A percentile compares a stretch with the other conserved stretches of the same genome.
Conservation (phyloP, 2,888 invertebrate genomes). For the Melieria omissa region DNA sequence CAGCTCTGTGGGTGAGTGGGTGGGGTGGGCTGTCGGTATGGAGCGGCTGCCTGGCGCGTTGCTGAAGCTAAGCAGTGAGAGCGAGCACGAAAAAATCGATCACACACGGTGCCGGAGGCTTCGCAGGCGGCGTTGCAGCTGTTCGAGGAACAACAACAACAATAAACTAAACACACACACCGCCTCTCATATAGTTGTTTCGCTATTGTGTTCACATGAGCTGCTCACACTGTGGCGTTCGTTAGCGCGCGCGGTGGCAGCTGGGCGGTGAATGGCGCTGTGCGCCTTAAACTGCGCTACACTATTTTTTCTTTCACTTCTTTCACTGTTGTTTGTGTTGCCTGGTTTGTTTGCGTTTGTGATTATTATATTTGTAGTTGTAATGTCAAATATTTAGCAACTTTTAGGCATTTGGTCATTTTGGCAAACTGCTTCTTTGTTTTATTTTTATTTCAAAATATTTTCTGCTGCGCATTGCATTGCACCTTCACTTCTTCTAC, state of each 20-base stretch:
- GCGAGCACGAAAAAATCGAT: no score
- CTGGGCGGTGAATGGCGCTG: neutral
- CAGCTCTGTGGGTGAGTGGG: neutral
- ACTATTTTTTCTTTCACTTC: slow-evolving; percentile 11
- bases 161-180: neutral
- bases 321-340: neutral
- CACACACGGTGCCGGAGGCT: no score
- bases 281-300: slow-evolving; percentile 40
- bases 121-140: neutral
- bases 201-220: neutral
- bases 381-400: no score
- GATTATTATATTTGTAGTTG: neutral
- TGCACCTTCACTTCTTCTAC: neutral
- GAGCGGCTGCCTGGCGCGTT: no score
- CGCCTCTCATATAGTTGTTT: slow-evolving; percentile 4
- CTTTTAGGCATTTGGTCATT: no score
- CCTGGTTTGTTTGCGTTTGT: slow-evolving; percentile 17
- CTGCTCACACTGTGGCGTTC: neutral
- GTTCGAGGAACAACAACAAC: slow-evolving; percentile 10
- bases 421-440: no score
- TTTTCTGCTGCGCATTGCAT: neutral
- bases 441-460: no score
- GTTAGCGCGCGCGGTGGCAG: no score
- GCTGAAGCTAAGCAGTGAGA: no score
- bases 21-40: no score